phyloP scores from a whole-genome alignment of 2,113 vertebrate genomes.

The Pteropus alecto region DNA sequence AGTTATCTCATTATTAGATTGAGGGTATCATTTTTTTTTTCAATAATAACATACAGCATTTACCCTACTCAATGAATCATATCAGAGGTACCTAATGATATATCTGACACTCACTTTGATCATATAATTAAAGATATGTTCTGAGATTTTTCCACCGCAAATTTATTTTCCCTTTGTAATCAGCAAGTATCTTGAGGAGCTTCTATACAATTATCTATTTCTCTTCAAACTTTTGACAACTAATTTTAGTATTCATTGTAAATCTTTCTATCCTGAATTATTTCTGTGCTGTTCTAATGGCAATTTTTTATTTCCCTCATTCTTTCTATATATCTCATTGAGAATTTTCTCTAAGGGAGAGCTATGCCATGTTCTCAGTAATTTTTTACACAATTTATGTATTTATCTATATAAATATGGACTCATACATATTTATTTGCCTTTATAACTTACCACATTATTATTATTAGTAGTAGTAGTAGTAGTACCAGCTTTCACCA shows the following conservation, averaged over 20 bases:
- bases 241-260: background rate
- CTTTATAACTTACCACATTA: background rate
- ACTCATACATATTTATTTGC: background rate
- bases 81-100: background rate
- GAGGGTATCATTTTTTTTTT: background rate
- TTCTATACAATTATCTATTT: background rate
- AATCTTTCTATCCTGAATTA: background rate
- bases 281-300: background rate
- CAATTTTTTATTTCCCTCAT: background rate
- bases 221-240: background rate
- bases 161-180: background rate
- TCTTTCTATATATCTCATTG: background rate
- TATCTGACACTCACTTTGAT: background rate
- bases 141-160: background rate
- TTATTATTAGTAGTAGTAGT: background rate
- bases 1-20: background rate
- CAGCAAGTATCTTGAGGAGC: background rate
- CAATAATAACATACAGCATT: background rate
- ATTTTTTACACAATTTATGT: background rate
- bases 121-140: background rate
- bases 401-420: background rate
- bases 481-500: background rate
- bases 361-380: background rate
- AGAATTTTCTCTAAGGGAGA: background rate
- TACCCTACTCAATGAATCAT: background rate